Evolutionary conservation across 2,888 invertebrate species (phyloP), one percentile per base, ranked within the genome.

Genomic region (Tenodera sinensis): DNA sequence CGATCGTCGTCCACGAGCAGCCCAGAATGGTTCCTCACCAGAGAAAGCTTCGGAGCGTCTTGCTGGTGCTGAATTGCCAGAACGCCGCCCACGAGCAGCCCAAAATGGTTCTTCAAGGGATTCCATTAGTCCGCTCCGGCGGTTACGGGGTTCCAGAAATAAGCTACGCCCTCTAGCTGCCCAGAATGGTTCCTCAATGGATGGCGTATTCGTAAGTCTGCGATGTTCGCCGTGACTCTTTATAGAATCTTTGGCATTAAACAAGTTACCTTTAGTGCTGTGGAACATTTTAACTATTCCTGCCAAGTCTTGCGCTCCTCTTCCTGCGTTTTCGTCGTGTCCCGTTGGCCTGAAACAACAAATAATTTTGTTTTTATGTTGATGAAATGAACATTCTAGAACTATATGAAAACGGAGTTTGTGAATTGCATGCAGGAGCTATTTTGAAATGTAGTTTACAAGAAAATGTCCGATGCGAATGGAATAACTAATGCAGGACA

Each of bases 161-260:
- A 20, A 86, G 28, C 90, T 84, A 47, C 84, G 84, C 0, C 89
- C 90, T 83, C 90, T 88, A 14, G 86, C 84, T 8, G 89, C 90
- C 90, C 90, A 90, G 83, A 91, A 91, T 7, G 90, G 91, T 47
- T 89, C 88, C 54, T 89, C 88, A 28, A 28, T 28, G 28, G 83
- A 83, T 25, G 83, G 14, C 2, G 47, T 15, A 14, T 88, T 87
- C 25, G 27, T 27, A 87, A 84, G 28, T 82, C 54, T 8, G 12
- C 8, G 81, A 81, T n/a, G 85, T 20, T 47, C 47, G 27, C 47
- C 85, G 14, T 42, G 85, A 9, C 88, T 54, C 28, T 87, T 81
- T 28, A 85, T 30, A 25, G 89, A 28, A 14, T 84, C 87, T 27
- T 87, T 86, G 20, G 20, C 28, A 14, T 86, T 81, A 28, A 30